Evolutionary conservation across 2,888 invertebrate species (phyloP), one percentile per base, ranked within the genome.

Genomic region (Charanyca ferruginea): DNA sequence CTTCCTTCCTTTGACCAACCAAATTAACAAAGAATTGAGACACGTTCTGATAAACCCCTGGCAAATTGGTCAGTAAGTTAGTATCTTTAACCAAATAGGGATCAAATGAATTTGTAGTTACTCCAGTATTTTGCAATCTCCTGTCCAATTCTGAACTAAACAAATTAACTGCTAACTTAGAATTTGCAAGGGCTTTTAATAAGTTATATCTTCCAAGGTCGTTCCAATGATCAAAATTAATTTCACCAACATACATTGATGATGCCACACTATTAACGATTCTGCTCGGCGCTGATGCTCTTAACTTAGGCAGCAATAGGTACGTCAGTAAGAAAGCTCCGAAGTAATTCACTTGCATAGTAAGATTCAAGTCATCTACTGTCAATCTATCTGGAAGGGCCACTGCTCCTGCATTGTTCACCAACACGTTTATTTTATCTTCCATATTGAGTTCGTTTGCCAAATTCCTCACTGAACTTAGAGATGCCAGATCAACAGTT

Each of bases 321-420:
- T 96, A 97, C 0, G 97, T 97, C 42, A 98, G 93, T 45, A 98
- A 91, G 86, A 98, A 98, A 0, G 96, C 96, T 9, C 97, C 97
- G 83, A 97, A 97, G 85, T 97, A 96, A 86, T 98, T 98, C 54
- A 97, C 96, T 85, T 97, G 97, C 96, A 97, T 97, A 1, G 96
- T 96, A 2, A 95, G 86, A 75, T 97, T 97, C 32, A 97, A 89
- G 1, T 97, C 97, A 77, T 97, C 97, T 78, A 96, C 94, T 0
- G 97, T 97, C 18, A 94, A 85, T 59, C 85, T 91, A 61, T 94
- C 92, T 0, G 93, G 91, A 0, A 93, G 78, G 0, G 89, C 94
- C 1, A 92, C 83, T 0, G 96, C 91, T n/a, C 96, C 97, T 1
- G 96, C 96, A 79, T 96, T 97, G 85, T 96, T 96, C 58, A 97